These are phyloP conservation scores for Haliclystus octoradiatus DNA, from an alignment of 30 jellyfish, hydroid and myxozoan species.

Conservation along the genomic window DNA sequence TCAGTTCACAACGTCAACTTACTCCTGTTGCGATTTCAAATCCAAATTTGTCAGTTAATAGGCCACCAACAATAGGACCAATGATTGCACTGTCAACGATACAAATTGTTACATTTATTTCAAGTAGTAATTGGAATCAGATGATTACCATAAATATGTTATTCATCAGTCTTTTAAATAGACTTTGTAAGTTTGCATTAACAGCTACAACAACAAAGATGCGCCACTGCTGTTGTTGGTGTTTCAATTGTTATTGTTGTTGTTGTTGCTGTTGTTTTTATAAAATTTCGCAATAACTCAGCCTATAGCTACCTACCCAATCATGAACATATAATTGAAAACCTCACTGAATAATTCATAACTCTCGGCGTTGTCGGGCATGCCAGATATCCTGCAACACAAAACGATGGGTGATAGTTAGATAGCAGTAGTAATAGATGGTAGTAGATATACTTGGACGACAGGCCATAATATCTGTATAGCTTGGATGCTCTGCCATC, in stretches of 20 bases:
- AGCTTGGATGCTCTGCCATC: too few species aligned
- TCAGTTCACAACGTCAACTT: too few species aligned
- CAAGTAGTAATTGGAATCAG: too few species aligned
- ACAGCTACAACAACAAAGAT: too few species aligned
- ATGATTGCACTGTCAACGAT: conserved; percentile 44
- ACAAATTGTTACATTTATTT: not conserved
- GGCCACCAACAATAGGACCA: conserved; percentile 77
- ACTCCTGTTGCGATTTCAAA: conserved; percentile 81
- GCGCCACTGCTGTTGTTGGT: too few species aligned
- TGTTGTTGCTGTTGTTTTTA: too few species aligned
- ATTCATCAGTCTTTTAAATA: too few species aligned
- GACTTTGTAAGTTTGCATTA: too few species aligned
- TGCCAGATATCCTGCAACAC: conserved; percentile 43
- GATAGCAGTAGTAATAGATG: not conserved
- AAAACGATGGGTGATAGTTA: not conserved
- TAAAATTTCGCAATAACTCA: too few species aligned
- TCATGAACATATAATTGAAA: conserved; percentile 58
- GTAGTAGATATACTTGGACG: not conserved
- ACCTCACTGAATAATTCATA: conserved; percentile 39
- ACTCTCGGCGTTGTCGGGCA: conserved; percentile 41
- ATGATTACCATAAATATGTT: too few species aligned
- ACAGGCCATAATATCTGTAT: not conserved
- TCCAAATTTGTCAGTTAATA: conserved; percentile 17
- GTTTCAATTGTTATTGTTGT: too few species aligned
- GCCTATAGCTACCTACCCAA: conserved; percentile 71